Base-by-base conservation (phyloP, 2,888 invertebrate genomes). In the Pristionchus fissidentatus region DNA sequence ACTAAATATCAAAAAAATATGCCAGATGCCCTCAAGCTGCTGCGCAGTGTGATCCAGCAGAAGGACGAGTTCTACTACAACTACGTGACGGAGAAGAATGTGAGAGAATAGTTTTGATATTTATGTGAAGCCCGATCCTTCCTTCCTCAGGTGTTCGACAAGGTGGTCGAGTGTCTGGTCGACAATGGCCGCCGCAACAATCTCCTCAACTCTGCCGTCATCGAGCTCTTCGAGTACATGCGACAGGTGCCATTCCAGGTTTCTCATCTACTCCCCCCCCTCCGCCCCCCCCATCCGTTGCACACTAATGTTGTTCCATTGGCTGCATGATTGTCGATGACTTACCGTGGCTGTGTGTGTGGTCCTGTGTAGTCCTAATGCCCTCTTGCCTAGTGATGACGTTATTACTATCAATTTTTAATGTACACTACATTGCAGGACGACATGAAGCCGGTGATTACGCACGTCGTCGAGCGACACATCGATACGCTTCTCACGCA, bases 211-310 rank as follows among this genome's bases (percentile, higher is more conserved):
- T 99, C 98, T 43, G 98, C 99, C 88, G 96, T 99, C 93, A 95
- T 99, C 93, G 99, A 99, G 94, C 95, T 99, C 94, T 99, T 99
- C 94, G 99, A 99, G 94, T 99, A 97, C 94, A 97, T 99, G 88
- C 86, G 88, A 81, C 85, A 86, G 80, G 90, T 66, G 77, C 60
- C 38, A 10, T 84, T 83, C 62, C 75, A 46, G 79, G 52, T 77
- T 78, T 35, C 32, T 29, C 60, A 35, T 62, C 60, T 10, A 57
- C 57, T n/a, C n/a, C n/a, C n/a, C n/a, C 8, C 13, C n/a, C n/a
- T 62, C 32, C n/a, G n/a, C 10, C 10, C 38, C 84, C 8, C n/a
- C 8, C 13, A 22, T 80, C 29, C 22, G 13, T 52, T 19, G 52
- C 19, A 52, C n/a, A n/a, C 19, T 52, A 52, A 52, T 52, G 10